Evolutionary conservation across 2,888 invertebrate genomes (phyloP), one percentile per base, ranked within the genome.

Genomic region (Tuberolachnus salignus): DNA sequence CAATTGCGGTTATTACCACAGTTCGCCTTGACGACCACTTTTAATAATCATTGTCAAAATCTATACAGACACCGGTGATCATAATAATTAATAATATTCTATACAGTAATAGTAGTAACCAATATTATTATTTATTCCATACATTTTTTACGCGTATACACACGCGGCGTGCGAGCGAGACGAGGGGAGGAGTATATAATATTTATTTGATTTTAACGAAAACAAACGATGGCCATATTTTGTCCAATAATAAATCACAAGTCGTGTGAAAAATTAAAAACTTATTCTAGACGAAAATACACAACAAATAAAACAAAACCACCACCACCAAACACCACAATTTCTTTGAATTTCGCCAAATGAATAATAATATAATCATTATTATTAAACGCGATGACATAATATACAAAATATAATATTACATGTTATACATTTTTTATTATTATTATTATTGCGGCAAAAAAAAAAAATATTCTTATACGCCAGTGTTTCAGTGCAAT

Each of bases 11-110:
- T 69, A 59, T 78, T 78, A 78, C n/a, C n/a, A n/a, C 66, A 19
- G 75, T 78, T 78, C 51, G 78, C 78, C 78, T 78, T 78, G 78
- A 78, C 69, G 51, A 75, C 67, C 59, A 69, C 78, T 78, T 78
- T 78, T 78, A 78, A 67, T 59, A 78, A 66, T 59, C 67, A 78
- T 69, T 69, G 61, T 78, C 78, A 69, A 69, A 67, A 75, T 59
- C 78, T 34, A 78, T 59, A 59, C 26, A 8, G 11, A 34, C n/a
- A 64, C 44, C 10, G n/a, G n/a, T n/a, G n/a, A n/a, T n/a, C n/a
- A n/a, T 4, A 34, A n/a, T n/a, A n/a, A n/a, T n/a, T n/a, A n/a
- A 61, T 49, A 59, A 69, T 69, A 34, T 34, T 34, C 34, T 34
- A 64, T 19, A 64, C 14, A 34, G 42, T 21, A 67, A 46, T 46